Conservation (phyloP, 2,888 invertebrate genomes). For the Plusia festucae region DNA sequence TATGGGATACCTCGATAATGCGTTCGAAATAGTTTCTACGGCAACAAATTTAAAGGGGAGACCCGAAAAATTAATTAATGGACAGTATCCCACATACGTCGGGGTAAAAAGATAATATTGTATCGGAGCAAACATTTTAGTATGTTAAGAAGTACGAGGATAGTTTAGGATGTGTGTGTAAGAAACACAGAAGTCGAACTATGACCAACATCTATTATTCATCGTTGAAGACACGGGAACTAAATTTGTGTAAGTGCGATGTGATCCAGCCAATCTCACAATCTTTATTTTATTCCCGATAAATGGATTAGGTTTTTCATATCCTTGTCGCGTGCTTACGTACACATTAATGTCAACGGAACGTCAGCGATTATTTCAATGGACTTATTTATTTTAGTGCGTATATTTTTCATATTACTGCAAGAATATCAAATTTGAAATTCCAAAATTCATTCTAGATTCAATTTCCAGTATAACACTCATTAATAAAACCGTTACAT, state of each 20-base stretch:
- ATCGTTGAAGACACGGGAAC: slow-evolving; percentile 85
- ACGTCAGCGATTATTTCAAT: slow-evolving; percentile 18
- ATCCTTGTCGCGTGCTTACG: slow-evolving; percentile 71
- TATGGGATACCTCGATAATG: slow-evolving; percentile 41
- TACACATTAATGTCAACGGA: slow-evolving; percentile 39
- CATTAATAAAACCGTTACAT: slow-evolving; percentile 43
- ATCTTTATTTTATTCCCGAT: slow-evolving; percentile 86
- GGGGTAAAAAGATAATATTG: slow-evolving; percentile 56
- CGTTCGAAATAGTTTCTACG: slow-evolving; percentile 44
- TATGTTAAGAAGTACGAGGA: slow-evolving; percentile 48
- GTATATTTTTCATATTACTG: neutral
- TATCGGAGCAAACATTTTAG: slow-evolving; percentile 48
- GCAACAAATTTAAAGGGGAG: slow-evolving; percentile 45
- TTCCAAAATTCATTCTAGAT: slow-evolving; percentile 4
- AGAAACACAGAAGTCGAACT: slow-evolving; percentile 68
- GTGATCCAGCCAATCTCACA: slow-evolving; percentile 86
- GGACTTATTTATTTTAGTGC: slow-evolving; percentile 5
- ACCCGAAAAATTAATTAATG: slow-evolving; percentile 58
- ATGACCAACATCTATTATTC: slow-evolving; percentile 85
- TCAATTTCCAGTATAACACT: slow-evolving; percentile 14
- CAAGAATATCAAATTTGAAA: neutral
- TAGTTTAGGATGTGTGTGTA: slow-evolving; percentile 49
- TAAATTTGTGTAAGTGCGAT: slow-evolving; percentile 88
- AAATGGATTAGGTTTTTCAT: slow-evolving; percentile 85
- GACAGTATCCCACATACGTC: slow-evolving; percentile 45